Conservation (phyloP, 2,888 invertebrate species). For the Nomada fabriciana region DNA sequence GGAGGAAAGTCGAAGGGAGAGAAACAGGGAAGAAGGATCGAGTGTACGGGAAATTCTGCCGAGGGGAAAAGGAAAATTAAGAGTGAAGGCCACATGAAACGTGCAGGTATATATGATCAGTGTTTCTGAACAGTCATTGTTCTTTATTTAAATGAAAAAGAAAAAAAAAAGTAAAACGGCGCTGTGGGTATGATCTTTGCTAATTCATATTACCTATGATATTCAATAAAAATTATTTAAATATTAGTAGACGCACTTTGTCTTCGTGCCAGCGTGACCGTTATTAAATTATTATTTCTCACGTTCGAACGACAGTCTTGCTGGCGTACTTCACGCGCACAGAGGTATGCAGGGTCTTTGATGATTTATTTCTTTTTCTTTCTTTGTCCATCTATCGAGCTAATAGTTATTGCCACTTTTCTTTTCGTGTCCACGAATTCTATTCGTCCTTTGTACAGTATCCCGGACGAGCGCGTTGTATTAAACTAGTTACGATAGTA, state of each 20-base stretch:
- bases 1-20: not conserved
- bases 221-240: slow-evolving; percentile 66
- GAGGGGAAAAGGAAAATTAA: slow-evolving; percentile 8
- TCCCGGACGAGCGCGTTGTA: slow-evolving; percentile 8
- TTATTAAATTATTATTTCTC: slow-evolving; percentile 43
- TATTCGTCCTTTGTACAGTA: slow-evolving; percentile 4
- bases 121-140: slow-evolving; percentile 55
- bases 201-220: slow-evolving; percentile 64
- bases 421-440: not conserved
- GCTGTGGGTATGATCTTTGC: slow-evolving; percentile 60
- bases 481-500: not conserved
- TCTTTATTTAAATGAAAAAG: slow-evolving; percentile 62
- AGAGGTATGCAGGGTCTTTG: not conserved
- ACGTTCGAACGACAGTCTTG: not conserved
- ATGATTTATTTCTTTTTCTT: not conserved
- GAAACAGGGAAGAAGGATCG: not conserved
- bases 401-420: not conserved
- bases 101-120: slow-evolving; percentile 63
- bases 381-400: not conserved
- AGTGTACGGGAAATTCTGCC: not conserved
- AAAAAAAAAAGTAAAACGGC: slow-evolving; percentile 21
- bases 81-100: slow-evolving; percentile 46
- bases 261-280: slow-evolving; percentile 20
- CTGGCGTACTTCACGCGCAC: not conserved
- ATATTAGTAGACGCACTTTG: slow-evolving; percentile 55